These are phyloP conservation scores for Mustela lutreola DNA, from an alignment of 2,113 vertebrate species.

Conservation along the genomic window DNA sequence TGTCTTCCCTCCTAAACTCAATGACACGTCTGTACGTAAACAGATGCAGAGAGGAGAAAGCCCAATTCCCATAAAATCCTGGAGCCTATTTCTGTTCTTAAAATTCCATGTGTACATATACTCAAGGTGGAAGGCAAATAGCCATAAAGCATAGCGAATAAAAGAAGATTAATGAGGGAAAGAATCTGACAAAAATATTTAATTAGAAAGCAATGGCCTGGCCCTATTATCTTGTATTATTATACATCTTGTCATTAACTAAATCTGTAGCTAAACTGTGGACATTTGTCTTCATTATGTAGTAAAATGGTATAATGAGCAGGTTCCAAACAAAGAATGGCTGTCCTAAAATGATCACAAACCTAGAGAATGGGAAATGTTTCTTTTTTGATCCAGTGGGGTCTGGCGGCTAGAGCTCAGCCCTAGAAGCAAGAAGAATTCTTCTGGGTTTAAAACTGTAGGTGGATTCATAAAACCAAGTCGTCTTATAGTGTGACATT, in stretches of 20 bases:
- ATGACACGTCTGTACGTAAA: conserved; percentile 81
- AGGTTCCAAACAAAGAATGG: conserved; percentile 85
- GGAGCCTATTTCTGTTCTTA: conserved; percentile 77
- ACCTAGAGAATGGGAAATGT: conserved; percentile 75
- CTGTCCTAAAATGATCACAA: conserved; percentile 80
- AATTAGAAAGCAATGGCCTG: conserved; percentile 86
- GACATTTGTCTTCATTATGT: conserved; percentile 89
- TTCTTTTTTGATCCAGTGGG: conserved; percentile 49
- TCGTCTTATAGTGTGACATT: background rate
- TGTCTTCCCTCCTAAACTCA: conserved; percentile 79
- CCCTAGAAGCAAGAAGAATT: background rate
- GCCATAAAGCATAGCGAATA: conserved; percentile 69
- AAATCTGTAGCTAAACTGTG: conserved; percentile 88
- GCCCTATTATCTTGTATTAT: conserved; percentile 87
- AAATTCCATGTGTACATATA: conserved; percentile 67
- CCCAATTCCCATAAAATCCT: conserved; percentile 72
- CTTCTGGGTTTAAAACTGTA: background rate
- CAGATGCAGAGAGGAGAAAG: conserved; percentile 79
- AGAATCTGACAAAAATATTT: conserved; percentile 86
- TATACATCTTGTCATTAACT: conserved; percentile 86
- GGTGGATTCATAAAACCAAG: background rate
- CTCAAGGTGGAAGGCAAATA: conserved; percentile 68
- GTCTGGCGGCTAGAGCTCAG: background rate
- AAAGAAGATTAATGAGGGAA: conserved; percentile 87
- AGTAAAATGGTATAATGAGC: conserved; percentile 86